Evolutionary conservation across 2,113 vertebrate species (phyloP).

Genomic region (Naja naja): DNA sequence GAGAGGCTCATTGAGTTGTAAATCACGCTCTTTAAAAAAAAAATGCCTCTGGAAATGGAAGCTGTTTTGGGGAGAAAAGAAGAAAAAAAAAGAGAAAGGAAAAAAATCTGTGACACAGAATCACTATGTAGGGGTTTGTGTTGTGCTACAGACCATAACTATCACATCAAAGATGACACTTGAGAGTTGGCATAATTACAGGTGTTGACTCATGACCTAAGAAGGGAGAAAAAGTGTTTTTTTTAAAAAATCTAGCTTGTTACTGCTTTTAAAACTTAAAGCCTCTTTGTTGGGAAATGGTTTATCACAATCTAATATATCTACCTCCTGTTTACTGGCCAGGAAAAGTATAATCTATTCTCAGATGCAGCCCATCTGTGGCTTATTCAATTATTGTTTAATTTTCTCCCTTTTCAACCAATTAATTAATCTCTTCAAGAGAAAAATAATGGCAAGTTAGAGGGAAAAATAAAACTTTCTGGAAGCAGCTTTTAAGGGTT

Average conservation of each 20-base stretch:
- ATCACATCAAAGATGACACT: constrained; percentile 76
- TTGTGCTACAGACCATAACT: constrained; percentile 73
- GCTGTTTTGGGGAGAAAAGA: constrained; percentile 53
- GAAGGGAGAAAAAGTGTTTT: not conserved
- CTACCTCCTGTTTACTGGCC: not conserved
- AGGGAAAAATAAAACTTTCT: not conserved
- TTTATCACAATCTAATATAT: not conserved
- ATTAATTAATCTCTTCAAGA: not conserved
- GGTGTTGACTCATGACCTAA: constrained; percentile 68
- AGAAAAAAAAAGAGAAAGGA: constrained; percentile 31
- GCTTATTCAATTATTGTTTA: not conserved
- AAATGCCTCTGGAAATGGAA: constrained; percentile 77
- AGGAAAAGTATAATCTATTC: not conserved
- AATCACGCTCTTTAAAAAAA: constrained; percentile 83
- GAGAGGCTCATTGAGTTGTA: constrained; percentile 75
- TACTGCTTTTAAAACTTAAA: not conserved
- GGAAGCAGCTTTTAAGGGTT: not conserved
- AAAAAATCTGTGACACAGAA: constrained; percentile 65
- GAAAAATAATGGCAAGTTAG: not conserved
- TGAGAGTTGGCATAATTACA: constrained; percentile 71
- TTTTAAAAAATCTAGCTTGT: not conserved
- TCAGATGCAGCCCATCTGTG: not conserved
- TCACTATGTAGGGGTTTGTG: constrained; percentile 74
- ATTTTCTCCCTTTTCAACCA: not conserved
- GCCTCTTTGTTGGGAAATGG: not conserved